These are phyloP conservation scores for Trogon melanurus DNA, from an alignment of 2,113 vertebrate genomes.

Conservation along the genomic window DNA sequence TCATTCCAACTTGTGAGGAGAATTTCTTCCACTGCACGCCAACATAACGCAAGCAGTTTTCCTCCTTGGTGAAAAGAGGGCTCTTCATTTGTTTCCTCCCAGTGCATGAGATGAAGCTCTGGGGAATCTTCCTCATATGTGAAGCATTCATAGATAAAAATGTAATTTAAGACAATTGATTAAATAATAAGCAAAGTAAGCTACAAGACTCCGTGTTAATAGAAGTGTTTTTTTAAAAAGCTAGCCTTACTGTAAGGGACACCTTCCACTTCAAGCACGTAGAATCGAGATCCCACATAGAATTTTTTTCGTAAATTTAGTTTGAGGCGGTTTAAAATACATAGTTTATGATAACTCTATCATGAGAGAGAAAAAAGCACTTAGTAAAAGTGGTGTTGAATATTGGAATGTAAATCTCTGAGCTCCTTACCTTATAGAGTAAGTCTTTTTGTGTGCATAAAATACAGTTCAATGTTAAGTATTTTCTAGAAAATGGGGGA, in stretches of 20 bases:
- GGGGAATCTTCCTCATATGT: background rate
- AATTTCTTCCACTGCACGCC: constrained; percentile 33
- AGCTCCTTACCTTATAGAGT: constrained; percentile 68
- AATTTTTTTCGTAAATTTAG: constrained; percentile 26
- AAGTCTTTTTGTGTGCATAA: constrained; percentile 73
- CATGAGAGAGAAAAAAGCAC: constrained; percentile 46
- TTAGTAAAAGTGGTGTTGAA: constrained; percentile 62
- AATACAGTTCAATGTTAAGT: constrained; percentile 74
- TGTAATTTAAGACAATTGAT: background rate
- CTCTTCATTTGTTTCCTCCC: background rate
- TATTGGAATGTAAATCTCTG: constrained; percentile 68
- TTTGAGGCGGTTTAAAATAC: constrained; percentile 56
- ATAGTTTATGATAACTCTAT: constrained; percentile 62
- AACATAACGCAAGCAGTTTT: background rate
- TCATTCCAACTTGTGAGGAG: constrained; percentile 33
- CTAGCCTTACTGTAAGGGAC: background rate
- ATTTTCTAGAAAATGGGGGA: constrained; percentile 71
- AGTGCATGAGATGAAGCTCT: background rate
- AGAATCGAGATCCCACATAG: background rate
- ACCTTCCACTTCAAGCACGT: constrained; percentile 22
- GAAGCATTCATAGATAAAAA: background rate
- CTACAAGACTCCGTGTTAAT: background rate
- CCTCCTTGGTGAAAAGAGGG: background rate
- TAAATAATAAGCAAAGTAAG: background rate
- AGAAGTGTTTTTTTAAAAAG: background rate